Percentiles rank a stretch among this genome's conserved stretches.
Conservation (phyloP, 2,113 vertebrate genomes). For the Amazona vittata region DNA sequence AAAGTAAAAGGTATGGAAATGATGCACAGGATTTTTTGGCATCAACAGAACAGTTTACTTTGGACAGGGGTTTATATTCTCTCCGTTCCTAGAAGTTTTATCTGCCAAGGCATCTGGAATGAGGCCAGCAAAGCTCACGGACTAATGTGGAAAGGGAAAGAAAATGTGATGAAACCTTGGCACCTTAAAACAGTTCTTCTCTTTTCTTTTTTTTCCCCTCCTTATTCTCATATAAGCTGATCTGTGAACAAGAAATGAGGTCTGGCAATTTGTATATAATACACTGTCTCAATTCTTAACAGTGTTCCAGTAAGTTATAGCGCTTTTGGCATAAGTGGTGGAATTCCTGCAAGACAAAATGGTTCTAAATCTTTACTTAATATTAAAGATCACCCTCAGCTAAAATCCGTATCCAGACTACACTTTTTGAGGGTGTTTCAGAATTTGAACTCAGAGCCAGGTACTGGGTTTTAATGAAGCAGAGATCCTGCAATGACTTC, state of each 20-base stretch:
- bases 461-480: neutral
- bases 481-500: neutral
- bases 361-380: neutral
- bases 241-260: constrained; percentile 18
- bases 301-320: constrained; percentile 1
- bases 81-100: neutral
- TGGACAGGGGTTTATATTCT: neutral
- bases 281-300: neutral
- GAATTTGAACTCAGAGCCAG: neutral
- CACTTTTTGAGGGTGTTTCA: neutral
- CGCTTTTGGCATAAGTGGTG: neutral
- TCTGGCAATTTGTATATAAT: constrained; percentile 28
- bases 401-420: neutral
- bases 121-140: neutral
- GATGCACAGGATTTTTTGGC: neutral
- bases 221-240: constrained; percentile 29
- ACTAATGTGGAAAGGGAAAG: neutral
- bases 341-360: neutral
- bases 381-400: neutral
- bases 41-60: neutral
- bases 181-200: neutral
- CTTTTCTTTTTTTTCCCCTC: fast-evolving
- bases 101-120: constrained; percentile 11
- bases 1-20: neutral
- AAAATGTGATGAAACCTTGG: constrained; percentile 24